phyloP scores from a whole-genome alignment of 2,888 invertebrate species.

The Cheilosia pagana region DNA sequence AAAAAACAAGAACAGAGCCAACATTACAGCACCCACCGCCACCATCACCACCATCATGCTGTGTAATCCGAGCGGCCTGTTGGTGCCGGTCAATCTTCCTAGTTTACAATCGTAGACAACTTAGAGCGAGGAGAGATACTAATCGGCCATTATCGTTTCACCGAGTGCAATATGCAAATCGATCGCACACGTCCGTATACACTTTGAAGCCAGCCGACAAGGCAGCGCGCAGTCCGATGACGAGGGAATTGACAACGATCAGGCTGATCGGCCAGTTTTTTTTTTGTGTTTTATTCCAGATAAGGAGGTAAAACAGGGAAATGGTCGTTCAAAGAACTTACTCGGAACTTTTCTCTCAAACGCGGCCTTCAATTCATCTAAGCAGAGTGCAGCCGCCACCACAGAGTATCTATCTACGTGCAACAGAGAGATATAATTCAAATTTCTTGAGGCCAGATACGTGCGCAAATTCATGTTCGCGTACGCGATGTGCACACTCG shows the following conservation, averaged over 20 bases:
- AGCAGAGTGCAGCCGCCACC: constrained; percentile 48
- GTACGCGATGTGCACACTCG: constrained; percentile 48
- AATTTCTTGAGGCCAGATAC: constrained; percentile 75
- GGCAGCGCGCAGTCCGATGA: constrained; percentile 36
- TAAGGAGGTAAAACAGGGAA: constrained; percentile 38
- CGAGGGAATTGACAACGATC: constrained; percentile 59
- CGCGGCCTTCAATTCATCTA: constrained; percentile 63
- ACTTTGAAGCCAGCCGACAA: constrained; percentile 70
- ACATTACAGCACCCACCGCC: constrained; percentile 58
- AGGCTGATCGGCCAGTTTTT: constrained; percentile 60
- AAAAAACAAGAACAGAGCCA: not conserved
- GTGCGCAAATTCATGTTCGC: constrained; percentile 75
- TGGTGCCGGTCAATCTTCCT: constrained; percentile 68
- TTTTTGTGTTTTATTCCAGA: constrained; percentile 9
- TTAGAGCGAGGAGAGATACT: constrained; percentile 70
- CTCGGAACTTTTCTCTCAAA: constrained; percentile 53
- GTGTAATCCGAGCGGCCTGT: constrained; percentile 35
- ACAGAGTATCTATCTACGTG: constrained; percentile 60
- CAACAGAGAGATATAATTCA: constrained; percentile 70
- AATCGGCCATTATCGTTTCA: constrained; percentile 74
- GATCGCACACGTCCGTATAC: constrained; percentile 73
- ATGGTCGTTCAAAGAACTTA: constrained; percentile 10
- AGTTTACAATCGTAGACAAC: constrained; percentile 72
- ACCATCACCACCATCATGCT: constrained; percentile 41
- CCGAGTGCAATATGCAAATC: constrained; percentile 74